Base-by-base conservation (phyloP, 2,797 vertebrate genomes). In the Myotis vivesi region DNA sequence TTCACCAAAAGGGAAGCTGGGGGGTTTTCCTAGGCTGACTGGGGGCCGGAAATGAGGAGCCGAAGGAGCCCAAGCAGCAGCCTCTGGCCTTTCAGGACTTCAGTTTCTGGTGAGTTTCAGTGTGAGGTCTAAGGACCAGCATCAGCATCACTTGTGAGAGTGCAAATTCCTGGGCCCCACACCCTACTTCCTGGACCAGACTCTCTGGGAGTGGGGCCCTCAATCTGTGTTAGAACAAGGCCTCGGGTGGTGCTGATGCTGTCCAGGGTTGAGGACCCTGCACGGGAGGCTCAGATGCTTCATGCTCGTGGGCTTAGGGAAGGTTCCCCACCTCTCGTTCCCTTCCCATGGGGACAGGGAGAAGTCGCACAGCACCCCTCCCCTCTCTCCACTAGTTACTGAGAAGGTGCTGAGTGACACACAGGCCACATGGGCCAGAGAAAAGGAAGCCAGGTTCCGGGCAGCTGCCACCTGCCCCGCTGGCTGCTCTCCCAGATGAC, bases 1-100 rank as follows among this genome's bases (percentile, higher is more conserved):
- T 81, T 80, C 22, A 77, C 53, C 9, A 28, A 30, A 81, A 85
- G 53, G 59, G 87, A 95, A 91, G 73, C 41, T 64, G 36, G 71
- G 53, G 51, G n/a, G 12, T 49, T 94, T 94, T 92, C 90, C 87
- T 49, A 25, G 49, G 55, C 66, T 30, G 33, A 55, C 30, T 44
- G 20, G 9, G 8, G 25, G 72, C 82, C 80, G 28, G 28, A 90
- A 87, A 49, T 16, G 46, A 46, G 49, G 64, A 57, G 23, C 8
- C 0, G 49, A 33, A 20, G 55, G 53, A 80, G 25, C 51, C 57
- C 5, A 13, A 20, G 66, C 20, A 76, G 57, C 59, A 90, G 77
- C 41, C 41, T 86, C 94, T 68, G 69, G 75, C 49, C 41, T 20
- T 77, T 55, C n/a, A 33, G 72, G 80, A 28, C 53, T 75, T 87